Base-by-base conservation (phyloP, 2,888 invertebrate genomes). In the Choristoneura rosaceana region DNA sequence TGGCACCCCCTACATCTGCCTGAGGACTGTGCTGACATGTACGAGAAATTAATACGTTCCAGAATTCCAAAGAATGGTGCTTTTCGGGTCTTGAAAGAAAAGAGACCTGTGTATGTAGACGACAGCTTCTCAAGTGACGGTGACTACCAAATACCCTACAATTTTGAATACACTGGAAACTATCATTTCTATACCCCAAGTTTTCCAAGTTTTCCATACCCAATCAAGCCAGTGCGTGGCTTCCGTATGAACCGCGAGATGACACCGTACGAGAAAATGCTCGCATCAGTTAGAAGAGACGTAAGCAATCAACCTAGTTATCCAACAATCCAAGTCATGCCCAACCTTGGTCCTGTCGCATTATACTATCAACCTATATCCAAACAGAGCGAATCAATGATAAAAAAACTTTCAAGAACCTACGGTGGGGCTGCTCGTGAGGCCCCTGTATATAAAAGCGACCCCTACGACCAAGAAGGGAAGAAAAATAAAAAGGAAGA, bases 1-100 rank as follows among this genome's bases (percentile, higher is more conserved):
- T 93, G 90, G 89, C 89, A 93, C 74, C 93, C 93, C 0, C 77
- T 93, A 10, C 92, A 92, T 80, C 76, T 93, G 61, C 92, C 93
- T 0, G 86, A 87, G 43, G 76, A 88, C 60, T 93, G 92, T 75
- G 80, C 84, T 1, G 76, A 86, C 65, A 83, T 90, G 78, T 92
- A 85, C 65, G 87, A 87, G 71, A 80, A 85, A 62, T 73, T 88
- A 62, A 88, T 92, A 62, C 80, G 87, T 15, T 78, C 84, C 0
- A 55, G 12, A 68, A 65, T 90, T 61, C 80, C 80, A 2, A 71
- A 74, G 0, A 74, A 74, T 0, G 52, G 74, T 12, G 87, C 88
- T 0, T 73, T 84, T 2, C 82, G 81, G 71, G 68, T 89, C 5
- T 75, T 79, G 5, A 83, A 78, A 67, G 80, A 84, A 73, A 80